Evolutionary conservation across 2,888 invertebrate species (phyloP), one percentile per base, ranked within the genome.

Genomic region (Acheta domesticus): DNA sequence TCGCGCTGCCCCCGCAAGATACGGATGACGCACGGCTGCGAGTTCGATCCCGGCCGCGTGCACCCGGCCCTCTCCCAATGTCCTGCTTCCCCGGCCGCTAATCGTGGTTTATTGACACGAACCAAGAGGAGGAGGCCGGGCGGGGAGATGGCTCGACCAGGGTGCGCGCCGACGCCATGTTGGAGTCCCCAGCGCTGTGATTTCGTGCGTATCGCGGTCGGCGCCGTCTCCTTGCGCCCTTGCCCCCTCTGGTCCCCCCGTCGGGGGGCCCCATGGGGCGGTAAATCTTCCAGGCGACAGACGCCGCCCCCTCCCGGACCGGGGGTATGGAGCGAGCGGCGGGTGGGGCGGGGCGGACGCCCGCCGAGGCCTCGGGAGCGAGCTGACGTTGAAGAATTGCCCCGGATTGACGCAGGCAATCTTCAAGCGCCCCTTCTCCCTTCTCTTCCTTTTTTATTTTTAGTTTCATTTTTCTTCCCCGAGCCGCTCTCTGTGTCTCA

Each of bases 1-100:
- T 62, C 62, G 62, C 62, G 62, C 62, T 62, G 62, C 62, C 62
- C 62, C n/a, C 62, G 62, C 62, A 62, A 19, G 62, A 62, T 62
- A 62, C 62, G 62, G 62, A 62, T 62, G 62, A 62, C n/a, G 62
- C 62, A 62, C 62, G 62, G 62, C n/a, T 11, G 16, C n/a, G 62
- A 16, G 62, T 62, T 62, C 62, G 62, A 62, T 12, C n/a, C 62
- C 62, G 36, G 36, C 36, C 36, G 36, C 36, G 36, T 36, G 36
- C 36, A 36, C 62, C 62, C n/a, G 14, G 62, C 62, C 62, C 62
- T 19, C 36, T 1, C 36, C 12, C 62, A 12, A 62, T 4, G 16
- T 0, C 11, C 62, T 12, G 62, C n/a, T 19, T 14, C 16, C 62
- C 62, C n/a, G 62, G 1, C 16, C 62, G n/a, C 62, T 62, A 62